Base-by-base conservation (phyloP, 2,888 invertebrate species). In the Plebejus argus region DNA sequence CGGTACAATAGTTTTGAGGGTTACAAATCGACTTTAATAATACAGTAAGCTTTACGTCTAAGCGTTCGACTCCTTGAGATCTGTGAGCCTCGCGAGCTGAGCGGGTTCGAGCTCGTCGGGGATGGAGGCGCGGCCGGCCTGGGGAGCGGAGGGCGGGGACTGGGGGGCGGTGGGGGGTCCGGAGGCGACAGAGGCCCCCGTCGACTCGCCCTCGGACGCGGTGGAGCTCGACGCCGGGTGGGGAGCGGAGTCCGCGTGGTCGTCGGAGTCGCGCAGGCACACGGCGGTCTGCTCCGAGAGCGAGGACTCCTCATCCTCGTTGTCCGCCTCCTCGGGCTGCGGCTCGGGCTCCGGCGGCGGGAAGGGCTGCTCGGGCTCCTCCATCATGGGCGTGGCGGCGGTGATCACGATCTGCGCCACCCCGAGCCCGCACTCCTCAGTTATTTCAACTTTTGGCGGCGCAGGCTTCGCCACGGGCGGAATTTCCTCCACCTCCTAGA, bases 401-500 rank as follows among this genome's bases (percentile, higher is more conserved):
- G 98, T 98, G 89, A 98, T 98, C 79, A 98, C 98, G 84, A 98
- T 98, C 90, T 98, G 97, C 77, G 97, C 98, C 83, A 97, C 97
- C 80, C 97, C 97, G 81, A 98, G 95, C 83, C 97, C 97, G 83
- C 95, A 94, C 82, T 96, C 95, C 82, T 90, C 89, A 6, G 83
- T 94, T 79, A 89, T 87, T 83, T 91, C 91, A 91, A 87, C 90
- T 88, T 85, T 86, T 79, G 88, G 86, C 83, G 84, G 86, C 83
- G 83, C 87, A 82, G 87, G 86, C 83, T 86, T 86, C 84, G 83
- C 84, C 81, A 81, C 82, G 80, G 85, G 85, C 58, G 83, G 82
- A 79, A 82, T 81, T 79, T 82, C 83, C 82, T 83, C 83, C 82
- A 84, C 85, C 81, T 84, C 82, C 81, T 84, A 78, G 35, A 80